Evolutionary conservation across 2,797 vertebrate genomes (phyloP).

Genomic region (Pipistrellus kuhlii): DNA sequence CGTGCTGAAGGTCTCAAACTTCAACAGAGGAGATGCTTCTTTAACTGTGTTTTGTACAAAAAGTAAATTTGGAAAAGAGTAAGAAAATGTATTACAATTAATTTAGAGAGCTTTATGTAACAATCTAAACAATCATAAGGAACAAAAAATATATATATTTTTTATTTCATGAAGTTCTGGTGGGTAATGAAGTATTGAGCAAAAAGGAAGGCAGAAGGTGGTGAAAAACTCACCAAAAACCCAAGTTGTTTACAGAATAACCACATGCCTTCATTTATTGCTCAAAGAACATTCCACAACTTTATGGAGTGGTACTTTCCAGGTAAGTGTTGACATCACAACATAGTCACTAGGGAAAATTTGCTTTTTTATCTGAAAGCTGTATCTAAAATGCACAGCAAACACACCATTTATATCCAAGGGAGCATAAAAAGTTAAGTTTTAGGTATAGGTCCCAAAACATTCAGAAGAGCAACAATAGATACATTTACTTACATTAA

Average conservation of each 20-base stretch:
- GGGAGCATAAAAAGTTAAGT: neutral
- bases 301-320: conserved; percentile 54
- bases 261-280: conserved; percentile 19
- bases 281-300: conserved; percentile 45
- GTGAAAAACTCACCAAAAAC: conserved; percentile 42
- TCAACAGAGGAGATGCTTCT: neutral
- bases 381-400: conserved; percentile 43
- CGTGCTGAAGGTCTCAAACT: neutral
- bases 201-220: conserved; percentile 42
- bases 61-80: neutral
- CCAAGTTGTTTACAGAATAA: conserved; percentile 62
- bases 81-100: conserved; percentile 38
- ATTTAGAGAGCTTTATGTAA: conserved; percentile 42
- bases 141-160: conserved; percentile 58
- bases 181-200: conserved; percentile 25
- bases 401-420: conserved; percentile 41
- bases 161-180: neutral
- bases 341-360: conserved; percentile 50
- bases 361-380: conserved; percentile 49
- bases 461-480: conserved; percentile 31
- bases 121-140: conserved; percentile 59
- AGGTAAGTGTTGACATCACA: conserved; percentile 65
- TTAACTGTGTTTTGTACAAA: neutral
- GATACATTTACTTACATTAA: conserved; percentile 33
- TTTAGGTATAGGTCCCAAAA: conserved; percentile 23